Conservation (phyloP, 2,888 invertebrate genomes). For the Ephialtes manifestator region DNA sequence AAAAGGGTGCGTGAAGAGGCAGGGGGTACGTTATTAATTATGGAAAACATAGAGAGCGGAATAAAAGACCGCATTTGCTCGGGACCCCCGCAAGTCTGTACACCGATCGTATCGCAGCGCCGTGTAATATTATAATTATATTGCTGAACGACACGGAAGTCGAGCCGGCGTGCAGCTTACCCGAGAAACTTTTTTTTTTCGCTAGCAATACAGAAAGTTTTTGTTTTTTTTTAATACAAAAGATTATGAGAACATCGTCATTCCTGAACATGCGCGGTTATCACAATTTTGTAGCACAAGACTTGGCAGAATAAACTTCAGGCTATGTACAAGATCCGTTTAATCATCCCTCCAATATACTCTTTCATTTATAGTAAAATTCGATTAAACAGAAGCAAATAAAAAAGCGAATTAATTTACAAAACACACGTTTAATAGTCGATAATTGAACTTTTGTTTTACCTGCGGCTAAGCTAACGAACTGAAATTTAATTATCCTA, state of each 20-base stretch:
- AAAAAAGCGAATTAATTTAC: neutral
- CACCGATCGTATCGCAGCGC: slow-evolving; percentile 76
- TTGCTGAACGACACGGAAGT: slow-evolving; percentile 69
- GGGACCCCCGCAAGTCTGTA: slow-evolving; percentile 65
- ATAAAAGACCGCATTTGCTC: slow-evolving; percentile 62
- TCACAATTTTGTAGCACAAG: slow-evolving; percentile 39
- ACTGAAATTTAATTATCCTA: neutral
- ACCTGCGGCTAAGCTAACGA: neutral
- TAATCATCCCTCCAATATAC: neutral
- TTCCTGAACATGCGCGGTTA: slow-evolving; percentile 40
- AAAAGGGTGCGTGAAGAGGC: slow-evolving; percentile 49
- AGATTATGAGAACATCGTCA: slow-evolving; percentile 30
- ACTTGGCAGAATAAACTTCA: neutral
- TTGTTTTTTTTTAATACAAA: slow-evolving; percentile 27
- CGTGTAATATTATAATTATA: slow-evolving; percentile 82
- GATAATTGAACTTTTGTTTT: neutral
- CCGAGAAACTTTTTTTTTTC: slow-evolving; percentile 42
- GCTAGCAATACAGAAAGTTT: slow-evolving; percentile 25
- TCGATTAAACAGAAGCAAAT: neutral
- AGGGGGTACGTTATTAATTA: slow-evolving; percentile 68
- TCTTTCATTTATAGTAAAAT: neutral
- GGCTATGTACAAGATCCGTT: neutral
- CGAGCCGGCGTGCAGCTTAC: slow-evolving; percentile 61
- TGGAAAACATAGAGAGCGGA: slow-evolving; percentile 65
- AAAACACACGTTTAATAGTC: neutral